These are phyloP conservation scores for Neoascia interrupta DNA, from an alignment of 2,888 invertebrate genomes.

Conservation along the genomic window DNA sequence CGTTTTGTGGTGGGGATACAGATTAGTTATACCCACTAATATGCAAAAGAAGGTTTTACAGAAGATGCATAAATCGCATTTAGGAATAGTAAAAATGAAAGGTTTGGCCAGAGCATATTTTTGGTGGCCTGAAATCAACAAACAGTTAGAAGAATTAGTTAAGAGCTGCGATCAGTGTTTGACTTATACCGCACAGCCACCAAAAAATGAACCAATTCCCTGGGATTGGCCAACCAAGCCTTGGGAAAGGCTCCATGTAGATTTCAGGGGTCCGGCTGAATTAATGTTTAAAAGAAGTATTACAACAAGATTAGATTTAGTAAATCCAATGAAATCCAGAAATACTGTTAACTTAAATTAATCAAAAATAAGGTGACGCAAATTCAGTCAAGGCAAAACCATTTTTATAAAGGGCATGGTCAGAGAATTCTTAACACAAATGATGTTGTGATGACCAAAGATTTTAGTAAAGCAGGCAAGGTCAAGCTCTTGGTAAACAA, in stretches of 20 bases:
- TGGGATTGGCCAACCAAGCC: conserved; percentile 11
- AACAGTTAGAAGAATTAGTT: conserved; percentile 67
- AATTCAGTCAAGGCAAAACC: neutral
- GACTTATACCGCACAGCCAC: conserved; percentile 2
- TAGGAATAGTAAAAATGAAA: conserved; percentile 65
- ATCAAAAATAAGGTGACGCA: neutral
- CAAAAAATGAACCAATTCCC: neutral
- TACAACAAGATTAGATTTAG: neutral
- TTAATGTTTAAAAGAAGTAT: neutral
- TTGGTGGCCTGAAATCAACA: conserved; percentile 13
- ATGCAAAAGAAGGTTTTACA: conserved; percentile 1
- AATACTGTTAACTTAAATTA: neutral
- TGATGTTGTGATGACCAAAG: neutral
- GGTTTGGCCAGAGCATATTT: conserved; percentile 48
- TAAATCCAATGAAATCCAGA: neutral
- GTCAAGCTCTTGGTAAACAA: neutral
- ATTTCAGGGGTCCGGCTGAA: neutral
- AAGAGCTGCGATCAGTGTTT: conserved; percentile 39
- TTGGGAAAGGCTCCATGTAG: neutral
- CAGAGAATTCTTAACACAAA: neutral
- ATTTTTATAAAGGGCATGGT: neutral
- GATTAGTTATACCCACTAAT: conserved; percentile 2
- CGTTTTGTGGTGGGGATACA: conserved; percentile 3
- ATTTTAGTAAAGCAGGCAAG: neutral
- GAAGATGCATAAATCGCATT: conserved; percentile 5